Conservation (phyloP, 2,797 vertebrate species). For the Sebastes nivosus region DNA sequence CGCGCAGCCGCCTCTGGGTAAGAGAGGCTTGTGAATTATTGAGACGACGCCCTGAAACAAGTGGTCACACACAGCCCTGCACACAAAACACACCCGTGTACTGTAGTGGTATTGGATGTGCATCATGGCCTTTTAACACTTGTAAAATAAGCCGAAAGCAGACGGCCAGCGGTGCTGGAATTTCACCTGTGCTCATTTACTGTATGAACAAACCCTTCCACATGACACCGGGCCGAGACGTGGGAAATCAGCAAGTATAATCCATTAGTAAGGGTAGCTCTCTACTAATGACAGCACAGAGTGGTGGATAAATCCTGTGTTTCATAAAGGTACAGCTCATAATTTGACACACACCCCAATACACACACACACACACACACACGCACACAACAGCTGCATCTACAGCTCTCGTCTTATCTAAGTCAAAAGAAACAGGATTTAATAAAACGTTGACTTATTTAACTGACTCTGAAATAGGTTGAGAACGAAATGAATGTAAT, state of each 20-base stretch:
- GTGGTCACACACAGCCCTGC: constrained; percentile 36
- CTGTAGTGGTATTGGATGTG: constrained; percentile 14
- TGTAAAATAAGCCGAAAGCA: constrained; percentile 23
- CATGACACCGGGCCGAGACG: neutral
- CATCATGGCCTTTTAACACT: constrained; percentile 30
- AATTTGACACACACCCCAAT: neutral
- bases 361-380: neutral
- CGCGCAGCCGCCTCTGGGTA: constrained; percentile 41
- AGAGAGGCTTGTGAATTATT: constrained; percentile 65
- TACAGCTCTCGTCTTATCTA: neutral
- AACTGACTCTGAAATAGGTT: no score
- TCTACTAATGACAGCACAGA: neutral
- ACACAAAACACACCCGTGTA: neutral
- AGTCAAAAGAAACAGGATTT: neutral
- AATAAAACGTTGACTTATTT: neutral
- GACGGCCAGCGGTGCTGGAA: neutral
- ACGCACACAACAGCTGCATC: neutral
- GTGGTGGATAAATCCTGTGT: neutral
- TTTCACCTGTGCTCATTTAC: neutral
- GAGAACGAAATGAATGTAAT: no score
- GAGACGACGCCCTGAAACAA: constrained; percentile 55
- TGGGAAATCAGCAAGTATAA: constrained; percentile 8
- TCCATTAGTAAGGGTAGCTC: neutral
- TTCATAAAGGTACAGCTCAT: neutral
- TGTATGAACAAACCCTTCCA: neutral